A percentile compares a stretch with the other conserved stretches of the same genome.
phyloP scores from a whole-genome alignment of 2,113 vertebrate genomes.

The Rhinichthys klamathensis region DNA sequence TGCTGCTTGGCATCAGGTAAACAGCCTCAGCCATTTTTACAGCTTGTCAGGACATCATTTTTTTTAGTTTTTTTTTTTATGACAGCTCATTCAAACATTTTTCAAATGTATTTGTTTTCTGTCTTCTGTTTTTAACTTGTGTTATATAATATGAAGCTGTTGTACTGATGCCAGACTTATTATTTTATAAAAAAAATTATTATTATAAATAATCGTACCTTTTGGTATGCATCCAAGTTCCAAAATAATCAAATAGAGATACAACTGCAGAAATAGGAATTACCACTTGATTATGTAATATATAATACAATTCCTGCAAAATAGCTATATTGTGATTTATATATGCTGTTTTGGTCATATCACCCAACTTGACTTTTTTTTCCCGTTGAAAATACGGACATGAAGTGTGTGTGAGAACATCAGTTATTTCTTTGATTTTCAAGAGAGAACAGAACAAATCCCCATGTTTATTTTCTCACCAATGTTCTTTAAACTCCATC shows the following conservation, averaged over 20 bases:
- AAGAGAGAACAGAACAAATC: not conserved
- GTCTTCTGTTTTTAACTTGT: not conserved
- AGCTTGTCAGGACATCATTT: not conserved
- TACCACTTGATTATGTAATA: not conserved
- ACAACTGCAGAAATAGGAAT: not conserved
- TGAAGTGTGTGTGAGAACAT: not conserved
- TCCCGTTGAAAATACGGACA: not conserved
- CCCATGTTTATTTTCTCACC: not conserved
- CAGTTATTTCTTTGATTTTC: not conserved
- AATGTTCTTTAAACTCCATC: not conserved
- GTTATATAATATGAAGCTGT: not conserved
- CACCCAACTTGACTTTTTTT: not conserved
- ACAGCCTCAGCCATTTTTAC: slow-evolving; percentile 3
- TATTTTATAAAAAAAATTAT: not conserved
- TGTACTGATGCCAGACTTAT: not conserved
- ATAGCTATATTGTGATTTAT: not conserved
- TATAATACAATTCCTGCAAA: not conserved
- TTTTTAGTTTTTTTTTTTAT: not conserved
- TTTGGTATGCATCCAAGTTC: not conserved
- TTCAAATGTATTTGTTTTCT: not conserved
- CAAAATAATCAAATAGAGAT: slow-evolving; percentile 7
- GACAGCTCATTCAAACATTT: not conserved
- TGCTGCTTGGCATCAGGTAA: not conserved
- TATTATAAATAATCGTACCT: not conserved
- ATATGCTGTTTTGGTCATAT: not conserved